phyloP scores from a whole-genome alignment of 2,797 vertebrate genomes.

The Galaxias olidus region DNA sequence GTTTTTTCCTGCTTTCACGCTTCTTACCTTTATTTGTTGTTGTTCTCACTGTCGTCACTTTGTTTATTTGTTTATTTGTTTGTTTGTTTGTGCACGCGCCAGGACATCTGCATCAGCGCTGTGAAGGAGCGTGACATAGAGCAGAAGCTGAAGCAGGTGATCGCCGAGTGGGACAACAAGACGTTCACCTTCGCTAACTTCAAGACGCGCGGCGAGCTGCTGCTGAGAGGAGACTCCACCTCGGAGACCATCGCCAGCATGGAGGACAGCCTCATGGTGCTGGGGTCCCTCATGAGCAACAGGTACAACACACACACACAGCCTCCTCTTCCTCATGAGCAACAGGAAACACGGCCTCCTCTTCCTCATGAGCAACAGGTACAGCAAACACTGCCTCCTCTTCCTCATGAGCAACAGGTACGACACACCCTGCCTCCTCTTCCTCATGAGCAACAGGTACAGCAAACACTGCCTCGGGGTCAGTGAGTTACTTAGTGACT shows the following conservation, averaged over 20 bases:
- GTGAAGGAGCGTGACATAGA: constrained; percentile 96
- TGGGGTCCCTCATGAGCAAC: constrained; percentile 92
- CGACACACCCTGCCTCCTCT: not conserved
- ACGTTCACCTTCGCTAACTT: constrained; percentile 86
- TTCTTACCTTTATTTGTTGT: no score
- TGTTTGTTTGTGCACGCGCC: not conserved
- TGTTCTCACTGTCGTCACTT: no score
- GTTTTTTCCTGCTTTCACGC: no score
- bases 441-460: constrained; percentile 15
- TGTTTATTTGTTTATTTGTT: no score
- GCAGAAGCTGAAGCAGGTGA: constrained; percentile 93
- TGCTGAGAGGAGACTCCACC: constrained; percentile 88
- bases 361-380: constrained; percentile 20
- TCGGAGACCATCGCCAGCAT: constrained; percentile 88
- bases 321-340: not conserved
- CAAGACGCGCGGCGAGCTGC: constrained; percentile 91
- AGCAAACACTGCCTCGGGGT: not conserved
- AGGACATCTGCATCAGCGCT: constrained; percentile 95
- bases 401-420: constrained; percentile 18
- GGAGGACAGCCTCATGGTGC: constrained; percentile 95
- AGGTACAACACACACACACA: constrained; percentile 75
- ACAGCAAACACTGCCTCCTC: not conserved
- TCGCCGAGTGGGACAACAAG: constrained; percentile 92
- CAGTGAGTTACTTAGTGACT: no score
- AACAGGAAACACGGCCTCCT: not conserved